Evolutionary conservation across 1,140 invertebrate species (phyloP).

Genomic region (Triops cancriformis): DNA sequence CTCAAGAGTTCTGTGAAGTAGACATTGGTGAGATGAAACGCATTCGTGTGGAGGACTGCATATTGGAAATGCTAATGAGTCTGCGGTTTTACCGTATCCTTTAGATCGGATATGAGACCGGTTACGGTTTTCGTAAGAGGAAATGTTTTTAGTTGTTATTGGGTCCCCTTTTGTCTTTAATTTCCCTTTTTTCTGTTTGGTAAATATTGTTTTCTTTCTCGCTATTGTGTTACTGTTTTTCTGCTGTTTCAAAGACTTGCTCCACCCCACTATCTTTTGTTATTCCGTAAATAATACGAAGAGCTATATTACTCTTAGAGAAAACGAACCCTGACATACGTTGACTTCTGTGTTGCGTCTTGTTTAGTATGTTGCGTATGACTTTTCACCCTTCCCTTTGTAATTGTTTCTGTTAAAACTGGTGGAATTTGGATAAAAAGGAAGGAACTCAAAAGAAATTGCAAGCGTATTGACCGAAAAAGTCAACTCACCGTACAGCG

Average conservation of each 20-base stretch:
- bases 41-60: background rate
- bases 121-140: background rate
- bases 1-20: constrained; percentile 83
- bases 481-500: background rate
- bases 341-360: background rate
- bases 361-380: background rate
- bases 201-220: background rate
- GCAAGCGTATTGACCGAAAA: background rate
- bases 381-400: background rate
- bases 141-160: background rate
- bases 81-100: background rate
- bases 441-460: background rate
- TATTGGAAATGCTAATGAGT: background rate
- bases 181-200: background rate
- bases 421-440: constrained; percentile 7
- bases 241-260: background rate
- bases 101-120: background rate
- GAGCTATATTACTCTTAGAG: background rate
- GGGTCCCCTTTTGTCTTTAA: background rate
- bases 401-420: background rate
- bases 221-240: background rate
- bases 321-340: background rate
- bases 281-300: constrained; percentile 14
- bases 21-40: constrained; percentile 25
- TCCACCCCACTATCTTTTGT: background rate